These are phyloP conservation scores for Cylindroiulus punctatus DNA, from an alignment of 2,888 invertebrate species.

Conservation along the genomic window DNA sequence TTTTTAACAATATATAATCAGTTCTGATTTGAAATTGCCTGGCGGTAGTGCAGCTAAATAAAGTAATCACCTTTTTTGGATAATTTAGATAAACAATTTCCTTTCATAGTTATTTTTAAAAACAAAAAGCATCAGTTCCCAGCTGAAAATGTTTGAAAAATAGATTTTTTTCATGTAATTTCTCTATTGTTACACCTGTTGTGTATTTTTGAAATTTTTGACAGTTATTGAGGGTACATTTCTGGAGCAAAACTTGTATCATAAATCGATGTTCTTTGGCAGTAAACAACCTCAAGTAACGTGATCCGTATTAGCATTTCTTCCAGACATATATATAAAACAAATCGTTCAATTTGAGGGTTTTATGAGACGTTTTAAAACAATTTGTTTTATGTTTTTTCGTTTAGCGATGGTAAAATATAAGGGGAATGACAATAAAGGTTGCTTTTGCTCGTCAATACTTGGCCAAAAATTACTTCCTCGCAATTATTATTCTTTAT, in stretches of 20 bases:
- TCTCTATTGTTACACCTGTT: too few species aligned
- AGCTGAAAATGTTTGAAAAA: too few species aligned
- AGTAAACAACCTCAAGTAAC: background rate
- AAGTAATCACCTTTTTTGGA: too few species aligned
- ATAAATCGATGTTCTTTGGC: background rate
- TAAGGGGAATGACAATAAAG: background rate
- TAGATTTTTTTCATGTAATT: too few species aligned
- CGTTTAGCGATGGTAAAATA: background rate
- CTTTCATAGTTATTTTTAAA: too few species aligned
- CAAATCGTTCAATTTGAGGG: background rate
- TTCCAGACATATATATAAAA: background rate
- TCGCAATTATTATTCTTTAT: slow-evolving; percentile 4
- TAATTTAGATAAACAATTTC: too few species aligned
- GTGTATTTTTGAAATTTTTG: too few species aligned
- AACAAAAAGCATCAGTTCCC: too few species aligned
- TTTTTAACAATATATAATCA: too few species aligned
- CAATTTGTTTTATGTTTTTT: background rate
- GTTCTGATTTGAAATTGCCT: too few species aligned
- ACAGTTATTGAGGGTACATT: background rate
- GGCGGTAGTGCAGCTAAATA: too few species aligned
- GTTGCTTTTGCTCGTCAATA: background rate
- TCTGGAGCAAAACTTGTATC: background rate
- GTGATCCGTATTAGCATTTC: background rate
- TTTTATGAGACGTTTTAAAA: background rate
- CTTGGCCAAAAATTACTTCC: background rate